phyloP scores from a whole-genome alignment of 2,113 vertebrate genomes.

The Trachemys scripta region DNA sequence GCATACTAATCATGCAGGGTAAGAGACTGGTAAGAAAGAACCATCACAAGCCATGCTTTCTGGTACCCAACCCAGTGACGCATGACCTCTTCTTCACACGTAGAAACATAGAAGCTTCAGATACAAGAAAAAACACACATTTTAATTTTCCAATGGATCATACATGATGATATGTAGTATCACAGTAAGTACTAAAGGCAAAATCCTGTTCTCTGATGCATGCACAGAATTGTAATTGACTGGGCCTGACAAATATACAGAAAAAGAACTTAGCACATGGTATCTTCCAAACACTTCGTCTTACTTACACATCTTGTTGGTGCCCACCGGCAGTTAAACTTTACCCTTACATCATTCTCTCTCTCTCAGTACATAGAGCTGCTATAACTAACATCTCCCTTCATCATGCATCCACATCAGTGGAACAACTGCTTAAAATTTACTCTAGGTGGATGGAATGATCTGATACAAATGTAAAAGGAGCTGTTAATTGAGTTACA shows the following conservation, averaged over 20 bases:
- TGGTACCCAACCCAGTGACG: slow-evolving; percentile 5
- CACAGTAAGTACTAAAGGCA: slow-evolving; percentile 45
- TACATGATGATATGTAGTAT: slow-evolving; percentile 50
- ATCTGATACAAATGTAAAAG: background rate
- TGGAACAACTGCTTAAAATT: slow-evolving; percentile 70
- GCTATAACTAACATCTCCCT: slow-evolving; percentile 45
- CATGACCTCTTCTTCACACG: no score
- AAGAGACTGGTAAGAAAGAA: slow-evolving; percentile 16
- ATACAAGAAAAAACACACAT: slow-evolving; percentile 30
- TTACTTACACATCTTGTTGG: background rate
- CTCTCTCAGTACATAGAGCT: background rate
- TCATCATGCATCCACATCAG: slow-evolving; percentile 9
- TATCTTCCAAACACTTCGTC: background rate
- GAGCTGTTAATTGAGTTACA: no score
- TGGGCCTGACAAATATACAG: background rate
- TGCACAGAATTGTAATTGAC: background rate
- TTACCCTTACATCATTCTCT: background rate
- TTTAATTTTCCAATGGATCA: slow-evolving; percentile 32
- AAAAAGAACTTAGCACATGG: background rate
- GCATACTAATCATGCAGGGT: slow-evolving; percentile 31
- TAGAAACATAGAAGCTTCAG: background rate
- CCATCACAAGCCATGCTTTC: background rate
- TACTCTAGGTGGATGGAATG: slow-evolving; percentile 63
- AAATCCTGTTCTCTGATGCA: slow-evolving; percentile 54
- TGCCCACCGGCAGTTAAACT: slow-evolving; percentile 8